phyloP scores from a whole-genome alignment of 2,797 vertebrate genomes.

The Takifugu rubripes region DNA sequence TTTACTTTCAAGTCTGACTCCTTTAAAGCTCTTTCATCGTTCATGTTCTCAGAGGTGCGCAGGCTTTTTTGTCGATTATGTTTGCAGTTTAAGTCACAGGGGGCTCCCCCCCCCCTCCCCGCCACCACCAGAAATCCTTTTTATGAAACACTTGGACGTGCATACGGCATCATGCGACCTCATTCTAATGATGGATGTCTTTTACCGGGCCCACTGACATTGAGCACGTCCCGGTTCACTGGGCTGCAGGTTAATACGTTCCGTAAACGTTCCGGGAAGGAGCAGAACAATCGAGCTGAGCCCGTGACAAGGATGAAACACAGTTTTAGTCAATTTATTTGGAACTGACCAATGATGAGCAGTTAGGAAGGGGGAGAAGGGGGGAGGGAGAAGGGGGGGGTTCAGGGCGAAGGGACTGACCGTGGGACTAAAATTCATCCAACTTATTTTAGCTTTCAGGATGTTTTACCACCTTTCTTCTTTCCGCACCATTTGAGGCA shows the following conservation, averaged over 20 bases:
- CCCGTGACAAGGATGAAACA: no score
- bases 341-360: no score
- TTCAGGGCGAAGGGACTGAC: no score
- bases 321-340: no score
- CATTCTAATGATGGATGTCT: neutral
- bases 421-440: no score
- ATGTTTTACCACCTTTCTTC: neutral
- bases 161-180: neutral
- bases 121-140: neutral
- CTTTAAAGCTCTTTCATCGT: constrained; percentile 49
- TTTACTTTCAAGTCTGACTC: constrained; percentile 67
- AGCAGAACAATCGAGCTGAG: neutral
- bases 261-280: neutral
- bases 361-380: no score
- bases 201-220: constrained; percentile 16
- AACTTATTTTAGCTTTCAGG: neutral
- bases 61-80: constrained; percentile 27
- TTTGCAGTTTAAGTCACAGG: constrained; percentile 18
- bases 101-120: neutral
- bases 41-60: constrained; percentile 40
- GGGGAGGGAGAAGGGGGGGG: no score
- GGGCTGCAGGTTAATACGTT: constrained; percentile 1
- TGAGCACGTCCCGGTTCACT: neutral
- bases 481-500: no score
- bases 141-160: constrained; percentile 9